Evolutionary conservation across 2,113 vertebrate genomes (phyloP), one percentile per base, ranked within the genome.

Genomic region (Apteryx owenii): DNA sequence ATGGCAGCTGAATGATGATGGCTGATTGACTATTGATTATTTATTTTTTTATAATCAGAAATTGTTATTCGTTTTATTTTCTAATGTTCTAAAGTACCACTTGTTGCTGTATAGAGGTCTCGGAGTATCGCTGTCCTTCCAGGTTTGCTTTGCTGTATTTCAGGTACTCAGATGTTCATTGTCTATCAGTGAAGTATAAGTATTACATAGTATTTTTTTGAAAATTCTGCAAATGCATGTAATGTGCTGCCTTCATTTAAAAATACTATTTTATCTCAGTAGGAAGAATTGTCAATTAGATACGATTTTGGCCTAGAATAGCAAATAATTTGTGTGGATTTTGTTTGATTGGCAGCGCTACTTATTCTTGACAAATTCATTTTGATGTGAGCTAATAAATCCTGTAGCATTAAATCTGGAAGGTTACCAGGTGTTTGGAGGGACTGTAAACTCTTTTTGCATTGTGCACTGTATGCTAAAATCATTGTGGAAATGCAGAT

Each of bases 311-410:
- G 3, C 40, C 46, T 79, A 12, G 46, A 81, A 12, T 15, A 90
- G 65, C 28, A 65, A 51, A 18, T 28, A 88, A 46, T 58, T 48
- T 40, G 48, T n/a, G 50, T 81, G 54, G 40, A 60, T 86, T 90
- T 90, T 7, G 26, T 78, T 65, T 91, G 76, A 81, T 66, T 86
- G 88, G 29, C 92, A 88, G 44, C 0, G 0, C 60, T 88, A 38
- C 70, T 77, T 83, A 75, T 60, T 94, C 94, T 75, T 83, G 79
- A 89, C 46, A 93, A 95, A 93, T 95, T 90, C 64, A 54, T 93
- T 91, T 38, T 88, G 82, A 91, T 81, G 71, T 2, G 9, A 71
- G 79, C 64, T 83, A 83, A 83, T 93, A 93, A 80, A 73, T 46
- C 81, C 29, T 62, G 61, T 68, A 60, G 36, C 85, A 50, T 77